Conservation (phyloP, 2,888 invertebrate genomes). For the Mesopsocus fuscifrons region DNA sequence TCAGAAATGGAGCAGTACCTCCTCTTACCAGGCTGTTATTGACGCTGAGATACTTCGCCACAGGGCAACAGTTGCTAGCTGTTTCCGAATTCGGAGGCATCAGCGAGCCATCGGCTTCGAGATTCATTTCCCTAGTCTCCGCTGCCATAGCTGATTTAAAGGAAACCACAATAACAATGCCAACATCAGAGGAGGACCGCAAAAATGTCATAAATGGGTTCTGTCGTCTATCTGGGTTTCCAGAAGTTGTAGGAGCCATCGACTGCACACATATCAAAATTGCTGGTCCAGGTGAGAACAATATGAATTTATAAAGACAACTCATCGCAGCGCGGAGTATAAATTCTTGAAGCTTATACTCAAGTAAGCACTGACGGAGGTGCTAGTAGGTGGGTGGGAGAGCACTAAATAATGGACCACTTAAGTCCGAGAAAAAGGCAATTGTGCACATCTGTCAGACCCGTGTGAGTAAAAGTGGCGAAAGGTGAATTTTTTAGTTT, state of each 20-base stretch:
- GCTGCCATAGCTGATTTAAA: conserved; percentile 1
- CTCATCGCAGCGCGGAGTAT: background rate
- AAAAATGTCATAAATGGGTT: conserved; percentile 1
- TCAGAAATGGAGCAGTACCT: background rate
- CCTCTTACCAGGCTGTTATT: conserved; percentile 5
- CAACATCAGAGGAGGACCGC: conserved; percentile 6
- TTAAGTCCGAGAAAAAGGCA: no score
- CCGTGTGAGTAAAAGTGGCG: no score
- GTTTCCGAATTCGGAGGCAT: conserved; percentile 11
- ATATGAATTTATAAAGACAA: background rate
- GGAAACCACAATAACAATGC: conserved; percentile 2
- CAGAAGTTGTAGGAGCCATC: conserved; percentile 11
- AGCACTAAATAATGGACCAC: no score
- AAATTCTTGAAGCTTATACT: no score
- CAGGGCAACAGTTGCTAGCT: conserved; percentile 1
- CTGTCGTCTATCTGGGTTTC: conserved; percentile 8
- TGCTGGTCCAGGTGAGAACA: conserved; percentile 9
- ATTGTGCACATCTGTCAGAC: no score
- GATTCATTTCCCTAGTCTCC: conserved; percentile 3
- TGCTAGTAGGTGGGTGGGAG: no score
- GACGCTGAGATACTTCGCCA: conserved; percentile 11
- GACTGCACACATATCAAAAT: conserved; percentile 12
- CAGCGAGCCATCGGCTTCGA: conserved; percentile 8
- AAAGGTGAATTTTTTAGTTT: no score
- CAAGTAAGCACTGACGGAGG: no score